Evolutionary conservation across 2,797 vertebrate species (phyloP).

Genomic region (Tiaroga cobitis): DNA sequence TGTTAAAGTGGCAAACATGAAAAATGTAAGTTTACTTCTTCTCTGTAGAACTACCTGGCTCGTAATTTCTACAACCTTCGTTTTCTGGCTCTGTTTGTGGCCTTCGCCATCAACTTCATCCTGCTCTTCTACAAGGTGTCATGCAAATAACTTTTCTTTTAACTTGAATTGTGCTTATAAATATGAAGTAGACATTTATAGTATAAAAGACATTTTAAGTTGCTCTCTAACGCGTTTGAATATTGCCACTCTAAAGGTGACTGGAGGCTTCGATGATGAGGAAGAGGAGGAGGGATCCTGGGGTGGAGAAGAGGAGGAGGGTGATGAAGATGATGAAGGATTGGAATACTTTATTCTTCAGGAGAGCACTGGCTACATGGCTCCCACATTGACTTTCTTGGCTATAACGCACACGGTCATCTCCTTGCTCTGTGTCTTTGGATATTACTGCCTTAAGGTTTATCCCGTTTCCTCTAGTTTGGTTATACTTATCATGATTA

Average conservation of each 20-base stretch:
- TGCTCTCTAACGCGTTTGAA: not conserved
- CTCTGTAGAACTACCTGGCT: conserved; percentile 91
- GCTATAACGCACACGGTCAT: conserved; percentile 92
- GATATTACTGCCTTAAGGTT: conserved; percentile 97
- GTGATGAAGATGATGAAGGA: conserved; percentile 84
- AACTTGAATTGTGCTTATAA: not conserved
- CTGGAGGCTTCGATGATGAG: conserved; percentile 82
- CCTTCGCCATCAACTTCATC: conserved; percentile 99
- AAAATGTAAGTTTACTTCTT: conserved; percentile 35
- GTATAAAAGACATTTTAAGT: not conserved
- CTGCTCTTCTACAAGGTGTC: conserved; percentile 99
- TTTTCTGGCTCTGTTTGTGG: conserved; percentile 95
- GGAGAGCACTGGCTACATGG: conserved; percentile 96
- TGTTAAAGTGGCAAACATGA: not conserved
- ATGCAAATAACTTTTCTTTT: conserved; percentile 1
- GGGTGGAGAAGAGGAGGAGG: conserved; percentile 80
- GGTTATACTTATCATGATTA: not conserved
- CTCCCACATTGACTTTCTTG: conserved; percentile 88
- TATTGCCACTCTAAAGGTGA: conserved; percentile 77
- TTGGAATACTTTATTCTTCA: conserved; percentile 96
- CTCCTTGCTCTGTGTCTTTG: conserved; percentile 91
- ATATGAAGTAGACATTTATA: not conserved
- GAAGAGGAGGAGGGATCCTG: conserved; percentile 79
- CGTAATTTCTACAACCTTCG: conserved; percentile 99
- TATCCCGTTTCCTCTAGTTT: not conserved